Percentiles rank a stretch among this genome's conserved stretches.
Evolutionary conservation across 2,797 vertebrate species (phyloP).

Genomic region (Pitangus sulphuratus): DNA sequence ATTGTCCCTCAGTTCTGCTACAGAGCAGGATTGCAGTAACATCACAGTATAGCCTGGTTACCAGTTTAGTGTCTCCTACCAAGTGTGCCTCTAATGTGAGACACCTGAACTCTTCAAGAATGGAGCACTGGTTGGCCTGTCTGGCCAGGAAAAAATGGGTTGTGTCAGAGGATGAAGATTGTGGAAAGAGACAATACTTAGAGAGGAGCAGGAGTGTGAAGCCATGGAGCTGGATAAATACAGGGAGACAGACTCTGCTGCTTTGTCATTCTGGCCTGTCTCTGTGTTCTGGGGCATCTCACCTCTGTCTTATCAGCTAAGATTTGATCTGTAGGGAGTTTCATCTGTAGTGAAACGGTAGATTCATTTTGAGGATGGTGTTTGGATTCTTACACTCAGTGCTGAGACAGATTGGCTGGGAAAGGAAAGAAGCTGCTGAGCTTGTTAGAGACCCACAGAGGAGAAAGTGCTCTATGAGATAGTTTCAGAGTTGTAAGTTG

Average conservation of each 20-base stretch:
- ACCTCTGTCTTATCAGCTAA: neutral
- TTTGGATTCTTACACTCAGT: neutral
- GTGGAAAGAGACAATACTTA: neutral
- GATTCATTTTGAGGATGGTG: neutral
- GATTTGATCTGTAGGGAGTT: neutral
- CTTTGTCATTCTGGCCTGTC: neutral
- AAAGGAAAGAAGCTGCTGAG: slow-evolving; percentile 8
- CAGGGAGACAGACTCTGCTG: neutral
- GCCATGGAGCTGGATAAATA: neutral
- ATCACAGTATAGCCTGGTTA: accelerated
- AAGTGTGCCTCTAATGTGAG: neutral
- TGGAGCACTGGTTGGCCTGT: neutral
- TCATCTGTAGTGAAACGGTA: neutral
- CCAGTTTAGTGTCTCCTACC: neutral
- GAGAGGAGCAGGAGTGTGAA: neutral
- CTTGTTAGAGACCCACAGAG: neutral
- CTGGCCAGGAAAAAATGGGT: neutral
- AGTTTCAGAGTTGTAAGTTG: slow-evolving; percentile 7
- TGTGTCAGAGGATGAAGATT: neutral
- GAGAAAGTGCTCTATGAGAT: neutral
- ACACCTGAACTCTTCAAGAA: neutral
- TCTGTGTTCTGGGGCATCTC: neutral
- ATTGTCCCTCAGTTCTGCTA: neutral
- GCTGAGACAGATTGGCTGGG: neutral
- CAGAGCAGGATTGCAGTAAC: neutral